Conservation (phyloP, 2,888 invertebrate genomes). For the Heterodera filipjevi region DNA sequence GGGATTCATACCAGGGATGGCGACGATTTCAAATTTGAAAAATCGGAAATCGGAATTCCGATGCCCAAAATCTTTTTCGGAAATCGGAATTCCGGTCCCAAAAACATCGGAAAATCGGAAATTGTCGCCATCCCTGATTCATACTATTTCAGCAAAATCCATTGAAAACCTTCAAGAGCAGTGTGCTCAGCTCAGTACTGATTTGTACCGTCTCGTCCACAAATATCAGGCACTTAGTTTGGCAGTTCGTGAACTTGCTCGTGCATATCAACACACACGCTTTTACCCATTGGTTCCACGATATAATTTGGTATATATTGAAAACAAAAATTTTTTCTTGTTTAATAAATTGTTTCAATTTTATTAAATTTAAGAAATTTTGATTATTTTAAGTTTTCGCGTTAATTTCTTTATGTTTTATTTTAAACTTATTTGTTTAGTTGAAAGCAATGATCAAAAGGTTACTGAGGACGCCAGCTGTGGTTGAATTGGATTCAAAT, state of each 20-base stretch:
- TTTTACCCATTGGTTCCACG: constrained; percentile 69
- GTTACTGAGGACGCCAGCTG: constrained; percentile 78
- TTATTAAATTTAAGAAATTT: background rate
- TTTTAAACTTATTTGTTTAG: constrained; percentile 70
- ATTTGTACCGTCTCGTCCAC: constrained; percentile 83
- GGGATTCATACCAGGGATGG: too few relatives aligned
- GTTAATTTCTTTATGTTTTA: too few relatives aligned
- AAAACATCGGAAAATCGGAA: too few relatives aligned
- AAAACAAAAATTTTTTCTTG: too few relatives aligned
- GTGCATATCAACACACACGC: constrained; percentile 55
- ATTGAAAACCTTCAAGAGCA: constrained; percentile 88
- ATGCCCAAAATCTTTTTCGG: too few relatives aligned
- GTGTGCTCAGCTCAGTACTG: constrained; percentile 90
- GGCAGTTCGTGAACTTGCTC: constrained; percentile 68
- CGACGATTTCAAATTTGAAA: too few relatives aligned
- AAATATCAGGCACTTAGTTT: constrained; percentile 87
- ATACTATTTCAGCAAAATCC: constrained; percentile 86
- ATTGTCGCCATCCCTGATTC: too few relatives aligned
- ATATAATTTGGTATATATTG: constrained; percentile 72
- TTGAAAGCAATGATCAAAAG: constrained; percentile 96
- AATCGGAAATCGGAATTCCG: too few relatives aligned
- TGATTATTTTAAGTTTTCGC: background rate
- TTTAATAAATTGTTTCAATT: background rate
- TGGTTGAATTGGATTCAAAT: constrained; percentile 5
- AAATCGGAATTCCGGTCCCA: too few relatives aligned